Evolutionary conservation across 2,113 vertebrate species (phyloP), one percentile per base, ranked within the genome.

Genomic region (Dissostichus mawsoni): DNA sequence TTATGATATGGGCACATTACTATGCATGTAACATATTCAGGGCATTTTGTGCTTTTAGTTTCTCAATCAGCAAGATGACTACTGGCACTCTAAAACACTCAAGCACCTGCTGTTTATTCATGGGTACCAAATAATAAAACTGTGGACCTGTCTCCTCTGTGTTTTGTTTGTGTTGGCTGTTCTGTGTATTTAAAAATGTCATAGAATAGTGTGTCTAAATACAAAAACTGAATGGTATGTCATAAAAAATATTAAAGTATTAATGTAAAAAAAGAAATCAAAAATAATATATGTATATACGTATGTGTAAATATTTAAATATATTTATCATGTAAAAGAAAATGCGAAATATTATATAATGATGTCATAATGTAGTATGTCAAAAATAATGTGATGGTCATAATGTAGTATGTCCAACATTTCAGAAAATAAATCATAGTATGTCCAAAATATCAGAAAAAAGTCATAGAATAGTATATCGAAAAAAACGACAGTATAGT

Each of bases 11-110:
- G 86, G 85, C 90, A 93, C 93, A 94, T 90, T 93, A 94, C 94
- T 95, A 95, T 95, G 94, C 94, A 95, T 95, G 94, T 93, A 89
- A 94, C 83, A 94, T 94, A 92, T 90, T 90, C 90, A 92, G 92
- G 91, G 88, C 79, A 91, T 92, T 92, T 88, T 91, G 90, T 92
- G 91, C 92, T 94, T 94, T 90, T 92, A 93, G 90, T 93, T 90
- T 89, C 72, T 89, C 84, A 84, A 84, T 87, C 88, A 92, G 87
- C 79, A 90, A 82, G 67, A 87, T 79, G 67, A 94, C 92, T 92
- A 86, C 83, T 91, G 87, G 90, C 87, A 90, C 90, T 82, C 74
- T 75, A 75, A 85, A 90, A 91, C 83, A 91, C 87, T 80, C 74
- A 70, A 88, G 87, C 92, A 89, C 90, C 82, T 94, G 89, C 70